Conservation (phyloP, 1,140 invertebrate genomes). For the Lamellibrachia luymesi region DNA sequence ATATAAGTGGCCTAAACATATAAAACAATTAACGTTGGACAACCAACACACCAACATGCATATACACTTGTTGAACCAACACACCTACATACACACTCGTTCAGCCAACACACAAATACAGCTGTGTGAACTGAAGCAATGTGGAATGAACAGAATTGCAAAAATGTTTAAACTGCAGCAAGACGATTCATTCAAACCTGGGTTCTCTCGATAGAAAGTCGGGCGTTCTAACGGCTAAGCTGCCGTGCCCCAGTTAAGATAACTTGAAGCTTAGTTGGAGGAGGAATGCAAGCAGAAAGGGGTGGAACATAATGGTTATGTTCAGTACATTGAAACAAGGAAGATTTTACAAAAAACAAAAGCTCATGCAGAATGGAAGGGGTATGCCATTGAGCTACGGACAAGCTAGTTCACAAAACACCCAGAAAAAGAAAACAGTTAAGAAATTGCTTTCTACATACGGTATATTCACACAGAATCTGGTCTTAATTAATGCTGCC, state of each 20-base stretch:
- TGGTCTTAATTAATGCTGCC: background rate
- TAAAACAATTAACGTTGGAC: background rate
- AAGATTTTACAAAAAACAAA: background rate
- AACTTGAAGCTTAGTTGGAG: background rate
- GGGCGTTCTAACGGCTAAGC: too few species aligned
- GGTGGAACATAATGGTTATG: background rate
- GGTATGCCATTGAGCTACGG: too few species aligned
- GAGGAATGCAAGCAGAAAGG: background rate
- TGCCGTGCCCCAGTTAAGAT: background rate
- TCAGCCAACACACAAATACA: too few species aligned
- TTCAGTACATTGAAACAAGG: too few species aligned
- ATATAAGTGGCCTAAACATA: background rate
- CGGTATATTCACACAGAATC: background rate
- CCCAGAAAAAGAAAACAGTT: background rate
- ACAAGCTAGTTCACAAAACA: background rate
- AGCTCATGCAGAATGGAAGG: background rate
- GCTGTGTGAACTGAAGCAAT: too few species aligned
- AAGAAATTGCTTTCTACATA: background rate
- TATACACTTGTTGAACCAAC: too few species aligned
- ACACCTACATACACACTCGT: too few species aligned
- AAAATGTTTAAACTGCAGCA: too few species aligned
- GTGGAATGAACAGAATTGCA: too few species aligned
- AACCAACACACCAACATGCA: too few species aligned
- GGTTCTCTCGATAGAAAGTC: too few species aligned
- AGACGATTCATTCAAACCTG: too few species aligned